These are phyloP conservation scores for Lottia scabra DNA, from an alignment of 2,888 invertebrate species.

Conservation along the genomic window DNA sequence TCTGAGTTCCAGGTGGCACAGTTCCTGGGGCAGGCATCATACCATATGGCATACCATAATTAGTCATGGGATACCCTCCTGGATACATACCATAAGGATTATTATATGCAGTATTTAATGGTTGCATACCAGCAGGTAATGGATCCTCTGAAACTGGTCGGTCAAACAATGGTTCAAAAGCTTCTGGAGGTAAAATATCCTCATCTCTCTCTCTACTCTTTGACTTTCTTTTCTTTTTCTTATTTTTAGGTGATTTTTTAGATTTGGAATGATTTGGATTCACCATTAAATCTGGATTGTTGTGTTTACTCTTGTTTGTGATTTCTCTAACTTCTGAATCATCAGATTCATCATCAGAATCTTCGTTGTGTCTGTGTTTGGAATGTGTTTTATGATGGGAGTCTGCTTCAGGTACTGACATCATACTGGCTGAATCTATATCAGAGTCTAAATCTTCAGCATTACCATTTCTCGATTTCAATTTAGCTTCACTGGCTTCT, in stretches of 20 bases:
- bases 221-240: conserved; percentile 42
- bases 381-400: not conserved
- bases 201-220: conserved; percentile 39
- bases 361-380: no score
- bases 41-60: conserved; percentile 33
- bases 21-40: conserved; percentile 32
- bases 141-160: conserved; percentile 32
- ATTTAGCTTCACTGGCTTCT: not conserved
- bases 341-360: not conserved
- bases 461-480: not conserved
- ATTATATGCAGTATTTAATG: conserved; percentile 3
- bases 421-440: not conserved
- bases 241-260: conserved; percentile 40
- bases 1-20: conserved; percentile 32
- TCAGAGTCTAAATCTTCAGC: not conserved
- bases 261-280: conserved; percentile 33
- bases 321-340: conserved; percentile 4
- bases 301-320: not conserved
- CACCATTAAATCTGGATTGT: not conserved
- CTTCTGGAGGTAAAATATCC: conserved; percentile 52
- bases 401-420: not conserved
- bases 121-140: conserved; percentile 18
- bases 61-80: conserved; percentile 17
- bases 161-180: conserved; percentile 54
- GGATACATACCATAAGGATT: conserved; percentile 13